Conservation (phyloP, 2,797 vertebrate genomes). For the Micromesistius poutassou region DNA sequence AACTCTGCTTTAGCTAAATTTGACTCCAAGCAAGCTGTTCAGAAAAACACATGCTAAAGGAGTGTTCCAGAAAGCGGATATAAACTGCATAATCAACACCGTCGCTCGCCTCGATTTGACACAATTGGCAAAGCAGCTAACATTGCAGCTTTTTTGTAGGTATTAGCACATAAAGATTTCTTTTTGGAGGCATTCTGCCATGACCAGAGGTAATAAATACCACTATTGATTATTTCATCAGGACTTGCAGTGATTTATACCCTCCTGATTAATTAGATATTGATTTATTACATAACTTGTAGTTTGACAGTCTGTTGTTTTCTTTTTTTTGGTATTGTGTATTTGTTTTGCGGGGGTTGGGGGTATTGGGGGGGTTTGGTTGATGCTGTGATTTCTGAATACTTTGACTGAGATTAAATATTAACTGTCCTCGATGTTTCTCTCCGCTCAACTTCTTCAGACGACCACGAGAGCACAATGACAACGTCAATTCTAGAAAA, state of each 20-base stretch:
- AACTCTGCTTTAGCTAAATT: background rate
- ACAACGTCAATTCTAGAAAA: constrained; percentile 48
- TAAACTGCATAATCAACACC: constrained; percentile 31
- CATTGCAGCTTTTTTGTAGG: constrained; percentile 30
- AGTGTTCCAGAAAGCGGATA: constrained; percentile 18
- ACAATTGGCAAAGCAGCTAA: constrained; percentile 32
- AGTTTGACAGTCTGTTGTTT: constrained; percentile 51
- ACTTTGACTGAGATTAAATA: constrained; percentile 64
- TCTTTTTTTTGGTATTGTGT: constrained; percentile 55
- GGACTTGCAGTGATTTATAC: constrained; percentile 55
- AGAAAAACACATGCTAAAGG: constrained; percentile 3
- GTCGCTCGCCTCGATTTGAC: constrained; percentile 36
- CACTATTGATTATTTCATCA: constrained; percentile 64
- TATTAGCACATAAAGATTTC: constrained; percentile 49
- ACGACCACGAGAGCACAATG: constrained; percentile 37
- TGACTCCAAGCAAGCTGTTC: background rate
- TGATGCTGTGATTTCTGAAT: constrained; percentile 41
- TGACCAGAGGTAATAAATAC: constrained; percentile 54
- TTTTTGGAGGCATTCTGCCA: constrained; percentile 50
- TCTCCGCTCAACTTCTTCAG: constrained; percentile 32
- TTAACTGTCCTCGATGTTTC: constrained; percentile 43
- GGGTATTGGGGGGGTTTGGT: background rate
- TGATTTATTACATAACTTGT: constrained; percentile 60
- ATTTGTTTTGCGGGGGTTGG: constrained; percentile 5
- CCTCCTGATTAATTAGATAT: constrained; percentile 67